Percentiles rank a stretch among this genome's conserved stretches.
These are phyloP conservation scores for Chelon labrosus DNA, from an alignment of 2,797 vertebrate species.

Conservation along the genomic window DNA sequence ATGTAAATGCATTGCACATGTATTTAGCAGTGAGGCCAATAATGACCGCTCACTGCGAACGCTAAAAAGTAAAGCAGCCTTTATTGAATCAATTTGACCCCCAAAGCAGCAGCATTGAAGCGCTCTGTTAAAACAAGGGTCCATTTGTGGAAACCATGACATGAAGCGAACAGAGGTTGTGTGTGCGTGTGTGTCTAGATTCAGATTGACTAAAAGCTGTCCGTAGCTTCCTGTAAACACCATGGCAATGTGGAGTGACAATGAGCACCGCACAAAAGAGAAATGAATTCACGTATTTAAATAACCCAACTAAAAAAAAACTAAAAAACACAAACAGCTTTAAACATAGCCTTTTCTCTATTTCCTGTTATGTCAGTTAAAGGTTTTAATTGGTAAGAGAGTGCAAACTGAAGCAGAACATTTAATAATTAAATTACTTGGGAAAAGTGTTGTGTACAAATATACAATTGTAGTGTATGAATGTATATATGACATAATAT, in stretches of 20 bases:
- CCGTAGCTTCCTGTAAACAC: no score
- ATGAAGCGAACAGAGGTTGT: constrained; percentile 37
- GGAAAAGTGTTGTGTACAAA: background rate
- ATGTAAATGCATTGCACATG: background rate
- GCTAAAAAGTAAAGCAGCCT: constrained; percentile 21
- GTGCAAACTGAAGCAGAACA: background rate
- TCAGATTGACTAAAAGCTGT: no score
- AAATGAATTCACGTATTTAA: background rate
- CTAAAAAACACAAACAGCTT: background rate
- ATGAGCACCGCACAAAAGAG: background rate
- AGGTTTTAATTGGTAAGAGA: background rate
- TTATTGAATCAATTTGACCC: constrained; percentile 57
- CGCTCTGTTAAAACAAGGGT: constrained; percentile 31
- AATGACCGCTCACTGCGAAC: constrained; percentile 13
- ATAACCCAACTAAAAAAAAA: background rate
- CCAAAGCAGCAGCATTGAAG: constrained; percentile 36
- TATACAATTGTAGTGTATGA: background rate
- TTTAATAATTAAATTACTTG: constrained; percentile 1
- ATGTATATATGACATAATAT: background rate
- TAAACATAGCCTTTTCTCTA: background rate
- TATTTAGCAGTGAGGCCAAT: background rate
- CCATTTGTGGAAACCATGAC: constrained; percentile 46
- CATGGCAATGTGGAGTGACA: background rate
- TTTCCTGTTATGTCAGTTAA: background rate
- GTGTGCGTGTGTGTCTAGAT: background rate